These are phyloP conservation scores for Philhelius pedissequus DNA, from an alignment of 2,888 invertebrate genomes.

Conservation along the genomic window DNA sequence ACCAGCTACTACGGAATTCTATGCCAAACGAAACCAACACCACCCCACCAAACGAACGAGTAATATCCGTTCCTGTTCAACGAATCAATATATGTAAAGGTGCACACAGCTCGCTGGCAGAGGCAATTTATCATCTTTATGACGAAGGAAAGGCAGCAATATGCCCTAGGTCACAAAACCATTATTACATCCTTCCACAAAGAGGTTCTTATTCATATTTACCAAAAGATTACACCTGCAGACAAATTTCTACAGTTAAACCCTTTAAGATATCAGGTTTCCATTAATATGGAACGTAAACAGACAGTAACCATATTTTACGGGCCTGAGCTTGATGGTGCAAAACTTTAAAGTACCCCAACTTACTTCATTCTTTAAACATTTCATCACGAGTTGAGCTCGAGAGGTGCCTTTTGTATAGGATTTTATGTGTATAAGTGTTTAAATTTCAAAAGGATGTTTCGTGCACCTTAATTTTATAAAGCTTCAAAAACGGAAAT, in stretches of 20 bases:
- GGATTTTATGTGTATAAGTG: not conserved
- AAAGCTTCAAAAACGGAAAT: slow-evolving; percentile 4
- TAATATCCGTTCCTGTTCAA: not conserved
- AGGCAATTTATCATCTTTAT: slow-evolving; percentile 67
- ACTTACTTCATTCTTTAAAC: not conserved
- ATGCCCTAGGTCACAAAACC: slow-evolving; percentile 67
- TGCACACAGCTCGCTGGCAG: not conserved
- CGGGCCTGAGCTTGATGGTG: not conserved
- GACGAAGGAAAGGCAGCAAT: slow-evolving; percentile 55
- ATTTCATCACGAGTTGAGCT: too few species aligned
- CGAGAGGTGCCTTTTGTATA: not conserved
- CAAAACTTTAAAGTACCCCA: slow-evolving; percentile 4
- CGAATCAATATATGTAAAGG: slow-evolving; percentile 61
- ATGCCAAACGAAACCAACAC: not conserved
- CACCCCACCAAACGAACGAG: not conserved
- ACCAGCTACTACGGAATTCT: too few species aligned
- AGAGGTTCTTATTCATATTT: slow-evolving; percentile 57
- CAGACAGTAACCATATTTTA: slow-evolving; percentile 11
- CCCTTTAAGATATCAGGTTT: slow-evolving; percentile 57
- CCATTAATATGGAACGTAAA: slow-evolving; percentile 40
- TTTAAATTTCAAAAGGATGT: not conserved
- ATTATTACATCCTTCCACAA: slow-evolving; percentile 65
- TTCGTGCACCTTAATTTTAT: not conserved
- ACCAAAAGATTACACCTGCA: slow-evolving; percentile 65
- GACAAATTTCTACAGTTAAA: slow-evolving; percentile 52